Conservation (phyloP, 2,113 vertebrate genomes). For the Mormoops blainvillei region DNA sequence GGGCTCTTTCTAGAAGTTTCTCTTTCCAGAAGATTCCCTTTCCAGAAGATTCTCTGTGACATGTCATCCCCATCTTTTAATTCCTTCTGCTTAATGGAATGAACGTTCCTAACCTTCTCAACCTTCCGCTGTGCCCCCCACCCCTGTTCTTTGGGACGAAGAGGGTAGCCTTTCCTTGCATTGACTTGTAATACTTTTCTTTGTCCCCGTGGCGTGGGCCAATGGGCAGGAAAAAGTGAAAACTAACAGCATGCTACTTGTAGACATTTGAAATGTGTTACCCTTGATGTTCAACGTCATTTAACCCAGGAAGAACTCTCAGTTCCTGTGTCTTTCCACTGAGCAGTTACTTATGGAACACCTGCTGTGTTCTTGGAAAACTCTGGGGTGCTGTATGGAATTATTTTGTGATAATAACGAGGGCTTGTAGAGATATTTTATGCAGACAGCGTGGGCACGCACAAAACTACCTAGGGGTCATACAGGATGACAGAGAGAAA, state of each 20-base stretch:
- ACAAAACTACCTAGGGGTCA: neutral
- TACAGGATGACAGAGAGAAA: neutral
- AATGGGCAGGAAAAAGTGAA: neutral
- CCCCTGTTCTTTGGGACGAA: neutral
- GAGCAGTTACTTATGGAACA: neutral
- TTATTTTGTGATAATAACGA: neutral
- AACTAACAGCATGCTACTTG: neutral
- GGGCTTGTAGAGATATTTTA: neutral
- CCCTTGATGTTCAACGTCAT: neutral
- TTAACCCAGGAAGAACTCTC: too few species aligned
- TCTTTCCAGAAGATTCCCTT: neutral
- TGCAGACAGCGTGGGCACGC: too few species aligned
- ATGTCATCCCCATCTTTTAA: neutral
- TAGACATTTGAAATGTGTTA: neutral
- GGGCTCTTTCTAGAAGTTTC: neutral
- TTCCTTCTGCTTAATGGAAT: neutral
- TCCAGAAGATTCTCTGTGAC: neutral
- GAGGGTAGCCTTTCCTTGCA: accelerated
- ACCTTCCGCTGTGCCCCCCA: accelerated
- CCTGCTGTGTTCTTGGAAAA: too few species aligned
- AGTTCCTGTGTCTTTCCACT: neutral
- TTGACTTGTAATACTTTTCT: neutral
- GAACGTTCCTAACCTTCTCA: neutral
- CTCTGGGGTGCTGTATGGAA: too few species aligned
- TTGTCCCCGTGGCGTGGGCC: too few species aligned